Evolutionary conservation across 2,113 vertebrate species (phyloP).

Genomic region (Malurus melanocephalus): DNA sequence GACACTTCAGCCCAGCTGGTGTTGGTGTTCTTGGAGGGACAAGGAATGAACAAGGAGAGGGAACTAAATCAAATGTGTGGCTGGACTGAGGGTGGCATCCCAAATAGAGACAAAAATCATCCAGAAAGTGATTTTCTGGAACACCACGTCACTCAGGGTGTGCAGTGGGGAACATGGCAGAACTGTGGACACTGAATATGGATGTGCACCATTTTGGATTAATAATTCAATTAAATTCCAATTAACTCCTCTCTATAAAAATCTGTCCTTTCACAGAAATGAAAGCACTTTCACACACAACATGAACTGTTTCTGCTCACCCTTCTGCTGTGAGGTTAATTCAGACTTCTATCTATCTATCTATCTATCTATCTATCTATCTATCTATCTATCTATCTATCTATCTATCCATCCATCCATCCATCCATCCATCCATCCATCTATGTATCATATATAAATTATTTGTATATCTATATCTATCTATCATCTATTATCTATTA

Average conservation of each 20-base stretch:
- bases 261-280: neutral
- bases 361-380: too few relatives aligned
- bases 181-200: neutral
- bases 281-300: neutral
- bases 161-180: neutral
- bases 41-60: neutral
- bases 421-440: too few relatives aligned
- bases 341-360: neutral
- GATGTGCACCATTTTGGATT: neutral
- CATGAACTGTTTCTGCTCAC: neutral
- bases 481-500: too few relatives aligned
- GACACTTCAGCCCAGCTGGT: neutral
- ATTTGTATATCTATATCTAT: too few relatives aligned
- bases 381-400: too few relatives aligned
- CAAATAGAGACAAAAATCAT: neutral
- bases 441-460: too few relatives aligned
- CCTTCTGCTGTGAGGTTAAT: neutral
- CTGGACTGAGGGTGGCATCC: neutral
- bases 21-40: neutral
- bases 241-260: neutral
- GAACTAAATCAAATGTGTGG: neutral
- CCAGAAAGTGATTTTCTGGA: neutral
- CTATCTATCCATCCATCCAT: too few relatives aligned
- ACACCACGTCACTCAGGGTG: rapidly evolving
- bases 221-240: too few relatives aligned